Percentiles rank a stretch among this genome's conserved stretches.
Conservation (phyloP, 2,888 invertebrate species). For the Athripsodes cinereus region DNA sequence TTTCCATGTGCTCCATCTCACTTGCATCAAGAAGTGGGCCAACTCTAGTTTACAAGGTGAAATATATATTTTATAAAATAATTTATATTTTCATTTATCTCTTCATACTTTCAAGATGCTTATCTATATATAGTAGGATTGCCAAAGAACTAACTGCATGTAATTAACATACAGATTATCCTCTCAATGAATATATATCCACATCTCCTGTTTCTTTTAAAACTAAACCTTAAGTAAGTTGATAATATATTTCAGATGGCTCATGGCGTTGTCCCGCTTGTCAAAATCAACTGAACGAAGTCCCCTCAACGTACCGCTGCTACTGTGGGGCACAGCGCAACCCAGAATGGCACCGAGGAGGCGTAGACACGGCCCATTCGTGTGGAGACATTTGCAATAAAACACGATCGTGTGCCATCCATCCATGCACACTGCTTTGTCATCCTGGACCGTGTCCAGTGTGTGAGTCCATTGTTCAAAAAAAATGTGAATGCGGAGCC, state of each 20-base stretch:
- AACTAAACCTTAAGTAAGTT: too few relatives aligned
- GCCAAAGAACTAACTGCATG: too few relatives aligned
- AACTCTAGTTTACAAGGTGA: conserved; percentile 65
- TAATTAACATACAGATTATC: too few relatives aligned
- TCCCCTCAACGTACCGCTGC: conserved; percentile 80
- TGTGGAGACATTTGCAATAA: conserved; percentile 85
- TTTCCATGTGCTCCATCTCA: conserved; percentile 87
- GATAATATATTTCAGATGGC: conserved; percentile 49
- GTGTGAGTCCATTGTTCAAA: conserved; percentile 69
- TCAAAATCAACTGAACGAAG: conserved; percentile 67
- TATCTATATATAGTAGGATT: too few relatives aligned
- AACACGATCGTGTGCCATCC: conserved; percentile 49
- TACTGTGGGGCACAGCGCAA: conserved; percentile 79
- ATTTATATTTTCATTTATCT: too few relatives aligned
- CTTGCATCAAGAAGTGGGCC: conserved; percentile 90
- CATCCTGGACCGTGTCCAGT: conserved; percentile 95
- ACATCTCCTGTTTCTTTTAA: too few relatives aligned
- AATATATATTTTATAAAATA: too few relatives aligned
- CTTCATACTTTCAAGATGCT: too few relatives aligned
- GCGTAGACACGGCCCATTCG: conserved; percentile 76
- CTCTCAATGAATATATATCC: too few relatives aligned
- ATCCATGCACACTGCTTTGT: conserved; percentile 74
- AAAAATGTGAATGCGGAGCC: conserved; percentile 73
- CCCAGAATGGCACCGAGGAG: conserved; percentile 68
- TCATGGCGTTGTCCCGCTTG: conserved; percentile 97